Base-by-base conservation (phyloP, 1,140 invertebrate genomes). In the Drosophila leontia region DNA sequence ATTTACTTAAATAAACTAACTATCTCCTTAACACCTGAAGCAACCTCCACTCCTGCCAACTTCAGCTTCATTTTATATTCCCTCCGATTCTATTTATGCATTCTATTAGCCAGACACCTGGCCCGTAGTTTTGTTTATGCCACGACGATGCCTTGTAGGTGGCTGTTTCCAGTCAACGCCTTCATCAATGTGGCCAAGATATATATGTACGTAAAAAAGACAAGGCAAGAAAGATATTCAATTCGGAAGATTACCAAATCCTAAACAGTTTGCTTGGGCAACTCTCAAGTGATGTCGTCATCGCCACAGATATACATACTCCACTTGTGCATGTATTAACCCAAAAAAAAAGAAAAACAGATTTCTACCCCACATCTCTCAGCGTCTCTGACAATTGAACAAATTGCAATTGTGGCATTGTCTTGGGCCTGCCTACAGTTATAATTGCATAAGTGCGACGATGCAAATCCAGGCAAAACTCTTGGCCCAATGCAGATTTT, bases 401-500 rank as follows among this genome's bases (percentile, higher is more conserved):
- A 72, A 72, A 72, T 72, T 72, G 69, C 69, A 72, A 72, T 60
- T 72, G 69, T 72, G 69, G 69, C 67, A 72, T 72, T 72, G 69
- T 72, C 51, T 72, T 72, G 68, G 67, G 67, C n/a, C 37, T 71
- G 69, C 69, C 69, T 72, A 72, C 69, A 72, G 69, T 72, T 72
- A 72, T 72, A 72, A 72, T 72, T 72, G 69, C 69, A 72, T 72
- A 72, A 72, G 67, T 72, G 69, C 69, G 69, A 72, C 69, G 69
- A 72, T 71, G 69, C 69, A 72, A 71, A 72, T 50, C 63, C 67
- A 60, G 44, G 53, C 17, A 34, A 59, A 15, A n/a, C 32, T n/a
- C 51, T 41, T 32, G 15, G 50, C 8, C 50, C 17, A 57, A 23
- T 64, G 55, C 42, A 42, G 69, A 72, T 72, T 60, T 47, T 37